phyloP scores from a whole-genome alignment of 1,140 invertebrate genomes.

The Myzus persicae region DNA sequence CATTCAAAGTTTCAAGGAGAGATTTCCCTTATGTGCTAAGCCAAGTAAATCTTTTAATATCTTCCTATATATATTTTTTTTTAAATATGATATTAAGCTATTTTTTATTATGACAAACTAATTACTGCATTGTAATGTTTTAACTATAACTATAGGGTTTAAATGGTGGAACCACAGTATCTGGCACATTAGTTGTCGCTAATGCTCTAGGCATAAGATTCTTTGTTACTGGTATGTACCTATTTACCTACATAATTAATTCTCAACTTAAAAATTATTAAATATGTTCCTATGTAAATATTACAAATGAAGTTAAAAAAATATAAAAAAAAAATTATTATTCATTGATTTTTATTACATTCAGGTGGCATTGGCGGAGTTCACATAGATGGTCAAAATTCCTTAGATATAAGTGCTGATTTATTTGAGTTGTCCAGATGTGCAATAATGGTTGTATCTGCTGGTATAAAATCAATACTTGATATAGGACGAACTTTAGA shows the following conservation, averaged over 20 bases:
- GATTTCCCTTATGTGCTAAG: slow-evolving; percentile 83
- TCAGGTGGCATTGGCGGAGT: slow-evolving; percentile 89
- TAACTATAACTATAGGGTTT: slow-evolving; percentile 65
- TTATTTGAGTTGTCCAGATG: slow-evolving; percentile 88
- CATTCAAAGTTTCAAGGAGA: slow-evolving; percentile 83
- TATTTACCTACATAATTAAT: neutral
- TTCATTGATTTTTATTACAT: slow-evolving; percentile 21
- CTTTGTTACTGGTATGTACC: slow-evolving; percentile 83
- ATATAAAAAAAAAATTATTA: neutral
- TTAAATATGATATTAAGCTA: neutral
- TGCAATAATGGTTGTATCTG: slow-evolving; percentile 88
- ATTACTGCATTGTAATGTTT: neutral
- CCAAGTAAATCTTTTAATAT: slow-evolving; percentile 66
- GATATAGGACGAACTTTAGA: slow-evolving; percentile 95
- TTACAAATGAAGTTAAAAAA: neutral
- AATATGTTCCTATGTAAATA: neutral
- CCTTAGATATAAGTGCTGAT: slow-evolving; percentile 95
- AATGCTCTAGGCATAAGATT: slow-evolving; percentile 83
- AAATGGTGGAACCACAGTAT: slow-evolving; percentile 95
- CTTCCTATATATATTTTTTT: neutral
- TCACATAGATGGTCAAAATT: slow-evolving; percentile 83
- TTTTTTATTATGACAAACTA: neutral
- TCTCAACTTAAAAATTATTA: neutral
- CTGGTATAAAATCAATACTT: slow-evolving; percentile 96
- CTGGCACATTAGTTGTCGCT: slow-evolving; percentile 89